Evolutionary conservation across 2,797 vertebrate species (phyloP).

Genomic region (Pipistrellus pipistrellus): DNA sequence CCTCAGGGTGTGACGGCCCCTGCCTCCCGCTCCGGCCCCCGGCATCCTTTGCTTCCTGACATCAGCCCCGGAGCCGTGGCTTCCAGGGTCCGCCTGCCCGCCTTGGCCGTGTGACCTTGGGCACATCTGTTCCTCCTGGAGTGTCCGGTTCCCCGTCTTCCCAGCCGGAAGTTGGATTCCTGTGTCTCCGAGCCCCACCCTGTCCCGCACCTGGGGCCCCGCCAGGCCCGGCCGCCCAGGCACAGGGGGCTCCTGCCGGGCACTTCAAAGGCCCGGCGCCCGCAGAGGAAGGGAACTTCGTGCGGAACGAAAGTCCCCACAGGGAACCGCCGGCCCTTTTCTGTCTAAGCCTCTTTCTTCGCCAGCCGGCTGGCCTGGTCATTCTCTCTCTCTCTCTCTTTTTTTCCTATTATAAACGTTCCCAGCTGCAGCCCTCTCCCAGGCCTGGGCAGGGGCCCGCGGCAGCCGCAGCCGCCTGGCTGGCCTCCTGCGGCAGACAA

Average conservation of each 20-base stretch:
- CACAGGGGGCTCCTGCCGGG: constrained; percentile 80
- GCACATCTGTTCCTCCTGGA: neutral
- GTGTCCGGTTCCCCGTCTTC: neutral
- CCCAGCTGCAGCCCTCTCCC: constrained; percentile 83
- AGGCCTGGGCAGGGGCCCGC: constrained; percentile 70
- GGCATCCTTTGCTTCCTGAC: neutral
- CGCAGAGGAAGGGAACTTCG: constrained; percentile 84
- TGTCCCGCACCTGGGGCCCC: constrained; percentile 68
- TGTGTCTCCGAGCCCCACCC: constrained; percentile 31
- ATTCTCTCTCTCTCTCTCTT: constrained; percentile 50
- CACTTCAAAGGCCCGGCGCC: constrained; percentile 83
- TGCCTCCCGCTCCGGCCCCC: fast-evolving
- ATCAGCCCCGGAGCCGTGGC: neutral
- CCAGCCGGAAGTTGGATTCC: neutral
- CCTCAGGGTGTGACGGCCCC: neutral
- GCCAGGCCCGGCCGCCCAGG: constrained; percentile 79
- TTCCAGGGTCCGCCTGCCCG: neutral
- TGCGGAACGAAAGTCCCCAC: constrained; percentile 83
- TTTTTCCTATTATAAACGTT: constrained; percentile 81
- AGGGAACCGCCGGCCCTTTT: constrained; percentile 81
- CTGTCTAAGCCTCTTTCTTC: constrained; percentile 85
- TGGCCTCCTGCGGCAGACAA: constrained; percentile 81
- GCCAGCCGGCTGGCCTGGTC: constrained; percentile 85
- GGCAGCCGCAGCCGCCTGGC: constrained; percentile 62
- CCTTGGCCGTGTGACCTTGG: neutral